Evolutionary conservation across 2,113 vertebrate species (phyloP), one percentile per base, ranked within the genome.

Genomic region (Acanthochromis polyacanthus): DNA sequence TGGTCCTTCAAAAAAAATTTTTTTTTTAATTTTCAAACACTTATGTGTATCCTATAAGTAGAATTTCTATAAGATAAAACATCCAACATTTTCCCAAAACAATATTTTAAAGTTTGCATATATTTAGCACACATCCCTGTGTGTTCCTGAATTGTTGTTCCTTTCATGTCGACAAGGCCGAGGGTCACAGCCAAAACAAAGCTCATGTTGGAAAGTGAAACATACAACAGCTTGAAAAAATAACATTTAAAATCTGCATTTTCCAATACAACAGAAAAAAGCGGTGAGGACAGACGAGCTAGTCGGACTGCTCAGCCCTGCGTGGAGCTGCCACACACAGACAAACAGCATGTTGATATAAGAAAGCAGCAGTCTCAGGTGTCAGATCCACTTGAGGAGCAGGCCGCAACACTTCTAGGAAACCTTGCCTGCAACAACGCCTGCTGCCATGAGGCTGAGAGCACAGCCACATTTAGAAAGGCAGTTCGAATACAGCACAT

Each of bases 321-420:
- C 32, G 45, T 10, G 25, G 10, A 19, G 38, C n/a, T 5, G 52
- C 40, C 51, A 50, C 40, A 73, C 56, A 51, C 74, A 56, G 28
- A 69, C 40, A 52, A 58, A 73, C 76, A 80, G 71, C 78, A 84
- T 52, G 71, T 75, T 87, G 85, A 88, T 58, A 81, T 71, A 15
- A 59, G 51, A 55, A 59, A 51, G 25, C 38, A 57, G 20, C 51
- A 8, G 50, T 87, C 73, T 92, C 82, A 11, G 36, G 81, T 89
- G 61, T 90, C 90, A 74, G 55, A 40, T 32, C 30, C 52, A 46
- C 82, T 79, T 48, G 69, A 88, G 86, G 53, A 84, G 59, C 59
- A 65, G 32, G 40, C 72, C 62, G 61, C 30, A 73, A 64, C 70
- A 56, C 50, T 84, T 82, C 70, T 4, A 40, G 82, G 82, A 86